These are phyloP conservation scores for Neodontobutis hainanensis DNA, from an alignment of 2,113 vertebrate species.

Conservation along the genomic window DNA sequence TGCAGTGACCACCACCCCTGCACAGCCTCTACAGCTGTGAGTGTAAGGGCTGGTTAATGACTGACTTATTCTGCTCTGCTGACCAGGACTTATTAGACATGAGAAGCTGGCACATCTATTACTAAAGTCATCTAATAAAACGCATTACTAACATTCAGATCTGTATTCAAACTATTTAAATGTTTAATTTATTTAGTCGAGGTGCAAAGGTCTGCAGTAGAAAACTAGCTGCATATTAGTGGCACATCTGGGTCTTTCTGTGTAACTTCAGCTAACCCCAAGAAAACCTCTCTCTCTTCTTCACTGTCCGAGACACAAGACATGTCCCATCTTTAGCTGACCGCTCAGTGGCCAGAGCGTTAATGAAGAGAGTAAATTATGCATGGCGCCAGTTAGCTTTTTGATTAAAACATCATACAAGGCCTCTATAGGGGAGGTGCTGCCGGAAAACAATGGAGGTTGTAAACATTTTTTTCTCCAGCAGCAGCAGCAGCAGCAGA, in stretches of 20 bases:
- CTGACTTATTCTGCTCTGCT: constrained; percentile 99
- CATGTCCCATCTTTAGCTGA: constrained; percentile 71
- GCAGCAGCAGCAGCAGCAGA: constrained; percentile 83
- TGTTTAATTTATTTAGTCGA: too few species aligned
- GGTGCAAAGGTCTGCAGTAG: not conserved
- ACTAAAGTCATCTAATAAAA: constrained; percentile 55
- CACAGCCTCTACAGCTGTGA: constrained; percentile 86
- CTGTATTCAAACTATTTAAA: too few species aligned
- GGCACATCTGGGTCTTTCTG: constrained; percentile 58
- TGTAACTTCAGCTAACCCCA: constrained; percentile 59
- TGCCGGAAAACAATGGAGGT: constrained; percentile 90
- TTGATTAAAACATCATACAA: constrained; percentile 98
- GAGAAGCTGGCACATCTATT: constrained; percentile 81
- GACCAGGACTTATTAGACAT: constrained; percentile 92
- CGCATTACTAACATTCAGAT: too few species aligned
- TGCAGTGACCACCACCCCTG: constrained; percentile 51
- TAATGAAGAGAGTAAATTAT: constrained; percentile 82
- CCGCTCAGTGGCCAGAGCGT: constrained; percentile 66
- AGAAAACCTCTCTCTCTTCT: constrained; percentile 55
- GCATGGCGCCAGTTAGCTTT: constrained; percentile 89
- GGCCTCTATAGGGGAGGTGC: constrained; percentile 85
- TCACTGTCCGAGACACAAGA: constrained; percentile 63
- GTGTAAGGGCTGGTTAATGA: constrained; percentile 95
- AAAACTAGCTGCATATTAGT: too few species aligned
- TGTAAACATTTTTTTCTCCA: constrained; percentile 91